Evolutionary conservation across 2,888 invertebrate genomes (phyloP).

Genomic region (Eutolmus rufibarbis): DNA sequence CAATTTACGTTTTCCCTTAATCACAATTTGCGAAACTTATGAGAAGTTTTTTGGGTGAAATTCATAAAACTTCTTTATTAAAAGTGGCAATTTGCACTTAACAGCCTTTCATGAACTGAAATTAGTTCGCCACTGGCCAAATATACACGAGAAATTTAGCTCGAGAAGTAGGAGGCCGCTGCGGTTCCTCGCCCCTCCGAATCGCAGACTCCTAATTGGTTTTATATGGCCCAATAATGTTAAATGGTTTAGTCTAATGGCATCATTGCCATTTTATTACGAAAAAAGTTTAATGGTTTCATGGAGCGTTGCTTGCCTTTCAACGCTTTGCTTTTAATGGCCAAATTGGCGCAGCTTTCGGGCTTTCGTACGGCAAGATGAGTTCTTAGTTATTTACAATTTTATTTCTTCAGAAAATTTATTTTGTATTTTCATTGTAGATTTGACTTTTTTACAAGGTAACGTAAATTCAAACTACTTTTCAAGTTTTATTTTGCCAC

Average conservation of each 20-base stretch:
- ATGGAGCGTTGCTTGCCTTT: slow-evolving; percentile 25
- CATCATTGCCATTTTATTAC: slow-evolving; percentile 19
- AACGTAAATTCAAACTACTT: neutral
- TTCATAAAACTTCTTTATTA: neutral
- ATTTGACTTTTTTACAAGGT: neutral
- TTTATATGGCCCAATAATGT: slow-evolving; percentile 39
- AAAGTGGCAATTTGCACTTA: neutral
- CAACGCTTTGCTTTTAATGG: slow-evolving; percentile 8
- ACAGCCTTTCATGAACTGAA: neutral
- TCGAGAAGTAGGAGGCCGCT: neutral
- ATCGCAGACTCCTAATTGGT: slow-evolving; percentile 34
- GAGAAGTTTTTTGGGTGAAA: neutral
- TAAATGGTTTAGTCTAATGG: slow-evolving; percentile 37
- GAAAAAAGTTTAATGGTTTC: slow-evolving; percentile 35
- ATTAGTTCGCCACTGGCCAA: neutral
- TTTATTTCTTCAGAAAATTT: neutral
- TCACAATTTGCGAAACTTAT: neutral
- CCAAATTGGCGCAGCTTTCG: neutral
- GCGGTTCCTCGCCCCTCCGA: neutral
- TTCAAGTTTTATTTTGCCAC: neutral
- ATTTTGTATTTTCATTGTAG: neutral
- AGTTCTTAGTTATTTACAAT: neutral
- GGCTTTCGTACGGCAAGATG: neutral
- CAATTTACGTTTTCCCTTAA: neutral
- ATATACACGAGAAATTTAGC: neutral